These are phyloP conservation scores for Athene noctua DNA, from an alignment of 2,113 vertebrate genomes.

Conservation along the genomic window DNA sequence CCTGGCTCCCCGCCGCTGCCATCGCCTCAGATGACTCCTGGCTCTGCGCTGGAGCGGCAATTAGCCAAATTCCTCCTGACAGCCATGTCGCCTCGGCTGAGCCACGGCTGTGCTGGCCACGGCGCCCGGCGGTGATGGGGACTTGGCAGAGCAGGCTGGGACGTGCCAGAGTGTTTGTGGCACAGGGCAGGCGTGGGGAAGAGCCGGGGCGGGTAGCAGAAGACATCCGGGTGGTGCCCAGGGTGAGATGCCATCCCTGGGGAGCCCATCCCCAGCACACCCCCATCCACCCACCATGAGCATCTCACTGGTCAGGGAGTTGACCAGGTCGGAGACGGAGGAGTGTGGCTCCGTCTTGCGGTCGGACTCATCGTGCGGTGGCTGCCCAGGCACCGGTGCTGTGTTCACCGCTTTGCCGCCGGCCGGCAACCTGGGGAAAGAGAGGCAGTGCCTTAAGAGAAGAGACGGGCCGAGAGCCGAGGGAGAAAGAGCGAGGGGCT, in stretches of 20 bases:
- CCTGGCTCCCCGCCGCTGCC: background rate
- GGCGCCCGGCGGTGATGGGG: background rate
- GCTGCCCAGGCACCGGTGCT: constrained; percentile 81
- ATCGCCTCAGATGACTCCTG: background rate
- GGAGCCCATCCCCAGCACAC: background rate
- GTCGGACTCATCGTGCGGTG: constrained; percentile 84
- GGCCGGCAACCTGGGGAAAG: constrained; percentile 77
- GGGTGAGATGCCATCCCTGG: rapidly evolving
- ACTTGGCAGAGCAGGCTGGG: background rate
- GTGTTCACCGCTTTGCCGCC: constrained; percentile 84
- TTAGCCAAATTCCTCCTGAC: constrained; percentile 58
- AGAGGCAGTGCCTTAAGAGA: background rate
- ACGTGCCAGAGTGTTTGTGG: background rate
- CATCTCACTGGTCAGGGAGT: constrained; percentile 98
- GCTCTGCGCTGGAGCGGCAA: background rate
- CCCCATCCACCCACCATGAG: constrained; percentile 86
- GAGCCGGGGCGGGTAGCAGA: too few species aligned
- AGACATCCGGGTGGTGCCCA: rapidly evolving
- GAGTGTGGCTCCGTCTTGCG: constrained; percentile 87
- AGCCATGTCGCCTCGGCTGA: background rate
- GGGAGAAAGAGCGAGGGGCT: background rate
- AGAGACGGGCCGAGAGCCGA: background rate
- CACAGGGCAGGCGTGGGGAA: rapidly evolving
- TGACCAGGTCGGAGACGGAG: constrained; percentile 93
- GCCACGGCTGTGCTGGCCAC: background rate